A percentile compares a stretch with the other conserved stretches of the same genome.
Conservation (phyloP, 2,888 invertebrate genomes). For the Conomelus anceps region DNA sequence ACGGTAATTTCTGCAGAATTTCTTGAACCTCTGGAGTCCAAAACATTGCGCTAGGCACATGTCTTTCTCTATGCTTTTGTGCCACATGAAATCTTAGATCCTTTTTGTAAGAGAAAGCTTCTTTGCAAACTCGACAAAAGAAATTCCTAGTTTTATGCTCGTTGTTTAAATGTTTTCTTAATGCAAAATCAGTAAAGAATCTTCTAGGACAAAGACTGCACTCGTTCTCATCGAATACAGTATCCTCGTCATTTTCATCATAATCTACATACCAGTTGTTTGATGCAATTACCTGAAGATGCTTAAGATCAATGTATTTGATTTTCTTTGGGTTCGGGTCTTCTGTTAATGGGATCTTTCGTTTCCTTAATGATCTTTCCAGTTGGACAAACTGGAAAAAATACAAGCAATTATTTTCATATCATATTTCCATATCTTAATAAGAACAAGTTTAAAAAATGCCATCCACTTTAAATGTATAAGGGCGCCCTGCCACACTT, state of each 20-base stretch:
- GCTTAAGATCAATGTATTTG: neutral
- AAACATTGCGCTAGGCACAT: neutral
- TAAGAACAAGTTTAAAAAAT: too few relatives aligned
- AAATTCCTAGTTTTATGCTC: neutral
- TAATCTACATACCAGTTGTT: neutral
- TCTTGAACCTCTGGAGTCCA: neutral
- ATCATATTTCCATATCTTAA: neutral
- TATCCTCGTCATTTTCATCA: neutral
- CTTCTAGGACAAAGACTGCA: neutral
- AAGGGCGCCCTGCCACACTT: too few relatives aligned
- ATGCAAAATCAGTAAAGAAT: neutral
- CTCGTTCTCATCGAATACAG: neutral
- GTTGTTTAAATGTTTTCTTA: neutral
- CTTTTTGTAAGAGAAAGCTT: neutral
- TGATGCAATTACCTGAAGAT: neutral
- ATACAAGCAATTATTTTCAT: neutral
- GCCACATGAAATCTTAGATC: neutral
- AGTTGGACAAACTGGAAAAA: neutral
- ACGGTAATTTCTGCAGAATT: neutral
- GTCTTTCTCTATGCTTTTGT: neutral
- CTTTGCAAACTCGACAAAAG: neutral
- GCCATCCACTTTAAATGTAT: too few relatives aligned
- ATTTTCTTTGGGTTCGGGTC: too few relatives aligned
- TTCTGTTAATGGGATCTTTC: neutral
- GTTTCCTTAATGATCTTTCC: neutral